phyloP scores from a whole-genome alignment of 2,797 vertebrate species.

The Microctenopoma steveboyesi region DNA sequence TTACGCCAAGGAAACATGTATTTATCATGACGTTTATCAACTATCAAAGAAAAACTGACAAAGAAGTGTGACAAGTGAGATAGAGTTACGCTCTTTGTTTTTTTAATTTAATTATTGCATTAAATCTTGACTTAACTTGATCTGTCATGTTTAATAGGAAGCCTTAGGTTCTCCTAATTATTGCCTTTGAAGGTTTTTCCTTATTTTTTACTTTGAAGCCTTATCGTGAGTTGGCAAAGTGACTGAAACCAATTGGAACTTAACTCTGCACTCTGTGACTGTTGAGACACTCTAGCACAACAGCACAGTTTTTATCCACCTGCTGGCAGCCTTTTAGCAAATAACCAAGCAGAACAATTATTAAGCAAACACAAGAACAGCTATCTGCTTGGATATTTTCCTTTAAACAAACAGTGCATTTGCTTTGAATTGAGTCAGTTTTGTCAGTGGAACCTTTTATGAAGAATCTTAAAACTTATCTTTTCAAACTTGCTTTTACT shows the following conservation, averaged over 20 bases:
- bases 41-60: background rate
- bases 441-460: no score
- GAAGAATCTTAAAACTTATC: no score
- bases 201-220: constrained; percentile 54
- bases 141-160: constrained; percentile 20
- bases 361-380: constrained; percentile 1
- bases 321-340: constrained; percentile 13
- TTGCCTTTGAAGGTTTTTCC: constrained; percentile 42
- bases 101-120: constrained; percentile 39
- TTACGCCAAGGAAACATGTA: no score
- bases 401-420: background rate
- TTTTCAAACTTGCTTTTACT: no score
- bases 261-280: constrained; percentile 13
- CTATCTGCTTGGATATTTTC: background rate
- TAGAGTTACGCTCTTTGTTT: constrained; percentile 10
- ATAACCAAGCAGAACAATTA: constrained; percentile 20
- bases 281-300: constrained; percentile 35
- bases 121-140: constrained; percentile 29
- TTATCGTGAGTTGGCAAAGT: constrained; percentile 52
- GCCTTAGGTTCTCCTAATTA: constrained; percentile 40
- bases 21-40: background rate
- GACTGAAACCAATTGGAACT: constrained; percentile 48
- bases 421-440: constrained; percentile 3
- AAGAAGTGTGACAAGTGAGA: background rate
- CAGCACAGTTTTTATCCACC: constrained; percentile 22